Conservation (phyloP, 2,888 invertebrate genomes). For the Zele albiditarsus region DNA sequence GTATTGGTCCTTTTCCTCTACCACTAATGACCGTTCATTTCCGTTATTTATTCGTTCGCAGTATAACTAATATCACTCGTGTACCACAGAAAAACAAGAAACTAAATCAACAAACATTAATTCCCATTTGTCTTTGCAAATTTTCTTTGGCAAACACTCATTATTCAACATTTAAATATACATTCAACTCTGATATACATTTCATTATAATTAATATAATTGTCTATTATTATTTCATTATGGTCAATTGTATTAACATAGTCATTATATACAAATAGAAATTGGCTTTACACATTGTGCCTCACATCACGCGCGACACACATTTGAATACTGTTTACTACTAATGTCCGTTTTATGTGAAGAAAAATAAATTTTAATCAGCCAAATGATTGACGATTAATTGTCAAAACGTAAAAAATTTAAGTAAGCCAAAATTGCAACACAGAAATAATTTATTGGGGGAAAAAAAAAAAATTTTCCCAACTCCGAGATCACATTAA, state of each 20-base stretch:
- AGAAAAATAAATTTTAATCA: no score
- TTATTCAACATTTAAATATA: not conserved
- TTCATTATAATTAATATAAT: not conserved
- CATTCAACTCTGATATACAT: not conserved
- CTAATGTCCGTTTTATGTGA: no score
- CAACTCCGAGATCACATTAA: no score
- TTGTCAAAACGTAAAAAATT: no score
- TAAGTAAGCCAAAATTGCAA: no score
- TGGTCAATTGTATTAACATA: not conserved
- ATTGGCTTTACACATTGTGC: no score
- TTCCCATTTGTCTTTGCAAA: not conserved
- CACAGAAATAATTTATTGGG: no score
- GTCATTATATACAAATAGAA: not conserved
- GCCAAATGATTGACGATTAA: no score
- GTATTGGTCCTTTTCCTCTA: constrained; percentile 5
- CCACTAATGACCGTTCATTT: constrained; percentile 11
- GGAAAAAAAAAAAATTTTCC: not conserved
- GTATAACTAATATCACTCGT: constrained; percentile 4
- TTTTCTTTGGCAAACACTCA: not conserved
- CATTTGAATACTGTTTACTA: no score
- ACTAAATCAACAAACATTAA: constrained; percentile 1
- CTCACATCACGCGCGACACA: no score
- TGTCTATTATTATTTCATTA: not conserved
- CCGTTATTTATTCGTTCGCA: constrained; percentile 10
- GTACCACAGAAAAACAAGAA: not conserved